Evolutionary conservation across 2,797 vertebrate genomes (phyloP).

Genomic region (Argentina silus): DNA sequence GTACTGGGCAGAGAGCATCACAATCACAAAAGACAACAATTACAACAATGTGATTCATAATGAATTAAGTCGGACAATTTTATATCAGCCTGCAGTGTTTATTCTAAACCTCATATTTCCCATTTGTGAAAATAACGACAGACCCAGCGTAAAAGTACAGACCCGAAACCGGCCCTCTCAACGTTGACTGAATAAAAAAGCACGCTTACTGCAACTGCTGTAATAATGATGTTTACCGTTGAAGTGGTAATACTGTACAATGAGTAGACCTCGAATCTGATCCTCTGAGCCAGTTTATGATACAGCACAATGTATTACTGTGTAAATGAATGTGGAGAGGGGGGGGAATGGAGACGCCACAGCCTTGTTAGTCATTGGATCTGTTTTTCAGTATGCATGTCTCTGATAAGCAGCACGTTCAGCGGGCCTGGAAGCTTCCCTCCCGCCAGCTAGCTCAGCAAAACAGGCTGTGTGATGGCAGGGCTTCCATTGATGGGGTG

Average conservation of each 20-base stretch:
- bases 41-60: too few relatives aligned
- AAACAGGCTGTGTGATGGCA: conserved; percentile 1
- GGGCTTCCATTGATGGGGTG: background rate
- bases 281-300: conserved; percentile 18
- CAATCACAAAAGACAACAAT: too few relatives aligned
- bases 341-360: background rate
- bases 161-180: background rate
- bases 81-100: background rate
- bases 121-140: background rate
- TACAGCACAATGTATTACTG: conserved; percentile 11
- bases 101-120: background rate
- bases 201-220: background rate
- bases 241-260: conserved; percentile 14
- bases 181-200: background rate
- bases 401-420: conserved; percentile 51
- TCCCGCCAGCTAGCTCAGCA: background rate
- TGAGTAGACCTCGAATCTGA: conserved; percentile 11
- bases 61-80: too few relatives aligned
- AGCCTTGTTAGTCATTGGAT: conserved; percentile 28
- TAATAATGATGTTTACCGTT: background rate
- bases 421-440: conserved; percentile 46
- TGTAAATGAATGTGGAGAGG: background rate
- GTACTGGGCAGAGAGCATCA: too few relatives aligned
- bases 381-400: conserved; percentile 29
- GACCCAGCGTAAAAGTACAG: background rate